Percentiles rank a stretch among this genome's conserved stretches.
These are phyloP conservation scores for Dunckerocampus dactyliophorus DNA, from an alignment of 2,113 vertebrate genomes.

Conservation along the genomic window DNA sequence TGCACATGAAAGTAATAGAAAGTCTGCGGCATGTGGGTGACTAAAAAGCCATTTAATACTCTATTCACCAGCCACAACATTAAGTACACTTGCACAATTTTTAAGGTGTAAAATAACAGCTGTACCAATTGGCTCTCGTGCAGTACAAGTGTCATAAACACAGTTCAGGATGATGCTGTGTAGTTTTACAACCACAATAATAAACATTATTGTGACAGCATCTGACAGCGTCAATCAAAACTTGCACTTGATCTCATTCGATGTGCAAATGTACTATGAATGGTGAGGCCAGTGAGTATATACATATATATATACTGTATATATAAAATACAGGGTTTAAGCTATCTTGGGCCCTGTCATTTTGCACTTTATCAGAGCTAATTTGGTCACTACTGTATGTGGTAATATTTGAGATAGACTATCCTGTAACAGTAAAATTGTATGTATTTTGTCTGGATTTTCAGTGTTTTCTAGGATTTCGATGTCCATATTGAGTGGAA, in stretches of 20 bases:
- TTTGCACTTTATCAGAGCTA: conserved; percentile 50
- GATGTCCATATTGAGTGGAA: conserved; percentile 20
- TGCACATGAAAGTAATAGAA: neutral
- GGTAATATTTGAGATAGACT: conserved; percentile 27
- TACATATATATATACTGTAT: neutral
- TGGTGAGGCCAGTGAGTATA: neutral
- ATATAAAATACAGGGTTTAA: conserved; percentile 24
- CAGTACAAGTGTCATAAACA: neutral
- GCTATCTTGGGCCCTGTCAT: conserved; percentile 20
- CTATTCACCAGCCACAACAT: conserved; percentile 8
- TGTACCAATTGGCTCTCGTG: neutral
- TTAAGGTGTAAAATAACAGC: neutral
- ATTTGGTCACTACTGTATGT: conserved; percentile 21
- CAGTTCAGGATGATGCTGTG: neutral
- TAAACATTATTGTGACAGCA: neutral
- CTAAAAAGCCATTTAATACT: conserved; percentile 55
- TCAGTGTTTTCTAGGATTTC: conserved; percentile 46
- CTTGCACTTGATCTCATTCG: neutral
- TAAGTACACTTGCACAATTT: neutral
- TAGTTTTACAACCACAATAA: neutral
- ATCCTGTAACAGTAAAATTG: conserved; percentile 32
- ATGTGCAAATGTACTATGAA: neutral
- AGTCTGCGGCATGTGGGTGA: neutral
- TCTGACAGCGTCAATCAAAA: neutral
- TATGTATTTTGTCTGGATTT: conserved; percentile 43